phyloP scores from a whole-genome alignment of 2,797 vertebrate genomes.

The Rhynchonycteris naso region DNA sequence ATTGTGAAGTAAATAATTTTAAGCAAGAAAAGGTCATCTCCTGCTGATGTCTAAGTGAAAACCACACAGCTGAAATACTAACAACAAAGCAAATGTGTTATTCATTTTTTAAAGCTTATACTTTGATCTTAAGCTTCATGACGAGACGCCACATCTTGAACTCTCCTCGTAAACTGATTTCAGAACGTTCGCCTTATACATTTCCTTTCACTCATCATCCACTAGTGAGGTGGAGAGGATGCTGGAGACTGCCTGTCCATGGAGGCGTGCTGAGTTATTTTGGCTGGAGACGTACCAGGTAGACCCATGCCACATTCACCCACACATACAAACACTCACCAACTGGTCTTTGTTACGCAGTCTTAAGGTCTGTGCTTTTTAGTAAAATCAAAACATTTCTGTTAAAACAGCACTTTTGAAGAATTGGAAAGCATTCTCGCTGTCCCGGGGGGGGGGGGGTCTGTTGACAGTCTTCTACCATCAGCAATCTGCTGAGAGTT shows the following conservation, averaged over 20 bases:
- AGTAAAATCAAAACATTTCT: neutral
- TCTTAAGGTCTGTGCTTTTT: neutral
- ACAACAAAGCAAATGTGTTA: neutral
- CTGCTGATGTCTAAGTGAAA: neutral
- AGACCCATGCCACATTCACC: too few species aligned
- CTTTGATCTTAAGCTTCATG: neutral
- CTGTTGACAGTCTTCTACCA: neutral
- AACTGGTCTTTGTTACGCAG: neutral
- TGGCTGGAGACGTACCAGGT: neutral
- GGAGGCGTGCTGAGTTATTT: neutral
- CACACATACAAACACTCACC: neutral
- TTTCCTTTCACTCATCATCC: neutral
- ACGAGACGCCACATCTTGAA: neutral
- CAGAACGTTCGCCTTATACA: neutral
- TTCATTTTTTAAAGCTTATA: neutral
- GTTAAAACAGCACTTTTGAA: constrained; percentile 43
- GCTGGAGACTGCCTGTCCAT: fast-evolving
- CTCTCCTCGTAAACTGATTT: neutral
- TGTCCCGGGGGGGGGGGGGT: constrained; percentile 42
- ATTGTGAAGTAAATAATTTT: neutral
- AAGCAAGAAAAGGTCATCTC: neutral
- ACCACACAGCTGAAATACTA: neutral
- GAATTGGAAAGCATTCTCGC: constrained; percentile 54
- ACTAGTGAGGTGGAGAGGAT: neutral
- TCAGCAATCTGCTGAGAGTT: neutral